Percentiles rank a stretch among this genome's conserved stretches.
Evolutionary conservation across 1,140 invertebrate genomes (phyloP).

Genomic region (Acromyrmex heyeri): DNA sequence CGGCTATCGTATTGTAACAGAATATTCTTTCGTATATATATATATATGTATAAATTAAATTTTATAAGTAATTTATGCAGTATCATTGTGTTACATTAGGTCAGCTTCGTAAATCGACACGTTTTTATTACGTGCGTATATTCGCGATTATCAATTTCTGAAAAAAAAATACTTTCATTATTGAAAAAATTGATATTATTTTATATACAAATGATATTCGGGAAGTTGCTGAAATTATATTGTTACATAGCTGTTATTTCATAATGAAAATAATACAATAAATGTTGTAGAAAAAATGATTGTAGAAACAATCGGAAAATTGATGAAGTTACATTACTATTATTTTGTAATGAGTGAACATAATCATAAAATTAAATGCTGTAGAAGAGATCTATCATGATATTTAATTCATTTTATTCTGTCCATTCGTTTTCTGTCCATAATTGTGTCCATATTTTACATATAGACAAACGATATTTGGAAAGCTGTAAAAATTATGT

Average conservation of each 20-base stretch:
- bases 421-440: background rate
- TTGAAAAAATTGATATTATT: conserved; percentile 4
- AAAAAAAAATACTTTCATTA: background rate
- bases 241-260: no score
- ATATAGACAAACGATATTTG: no score
- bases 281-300: background rate
- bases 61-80: background rate
- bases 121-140: background rate
- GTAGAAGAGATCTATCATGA: background rate
- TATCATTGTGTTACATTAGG: background rate
- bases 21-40: background rate
- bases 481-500: no score
- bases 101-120: background rate
- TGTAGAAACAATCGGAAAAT: background rate
- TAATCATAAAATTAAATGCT: background rate
- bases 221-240: background rate
- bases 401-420: conserved; percentile 5
- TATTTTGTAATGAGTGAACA: background rate
- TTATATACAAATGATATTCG: background rate
- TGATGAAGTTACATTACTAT: background rate
- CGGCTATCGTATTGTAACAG: background rate
- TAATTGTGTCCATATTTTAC: no score
- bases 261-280: no score
- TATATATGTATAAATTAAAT: background rate
- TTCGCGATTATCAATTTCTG: background rate